Percentiles rank a stretch among this genome's conserved stretches.
These are phyloP conservation scores for Venusia cambrica DNA, from an alignment of 2,888 invertebrate genomes.

Conservation along the genomic window DNA sequence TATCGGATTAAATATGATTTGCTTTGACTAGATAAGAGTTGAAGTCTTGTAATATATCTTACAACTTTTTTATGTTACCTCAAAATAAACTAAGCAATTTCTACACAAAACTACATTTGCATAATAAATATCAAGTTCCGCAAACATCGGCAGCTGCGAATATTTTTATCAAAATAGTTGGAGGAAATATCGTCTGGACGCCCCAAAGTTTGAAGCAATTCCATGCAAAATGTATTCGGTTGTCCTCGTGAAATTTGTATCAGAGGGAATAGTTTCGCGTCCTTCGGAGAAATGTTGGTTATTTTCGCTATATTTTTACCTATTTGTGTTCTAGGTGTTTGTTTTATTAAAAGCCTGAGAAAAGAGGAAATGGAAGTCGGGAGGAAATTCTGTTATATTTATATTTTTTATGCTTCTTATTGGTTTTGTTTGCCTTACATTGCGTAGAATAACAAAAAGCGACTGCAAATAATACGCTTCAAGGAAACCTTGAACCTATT, in stretches of 20 bases:
- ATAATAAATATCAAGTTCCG: constrained; percentile 13
- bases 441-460: too few species aligned
- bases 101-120: constrained; percentile 7
- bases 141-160: constrained; percentile 32
- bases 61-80: too few species aligned
- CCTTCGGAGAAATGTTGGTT: constrained; percentile 44
- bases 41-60: too few species aligned
- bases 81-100: too few species aligned
- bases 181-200: constrained; percentile 44
- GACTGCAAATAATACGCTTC: too few species aligned
- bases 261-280: constrained; percentile 50
- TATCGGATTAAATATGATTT: too few species aligned
- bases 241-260: constrained; percentile 58
- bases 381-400: too few species aligned
- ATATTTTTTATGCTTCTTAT: too few species aligned
- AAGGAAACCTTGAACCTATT: too few species aligned
- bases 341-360: constrained; percentile 30
- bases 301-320: constrained; percentile 46
- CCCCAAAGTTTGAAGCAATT: constrained; percentile 42
- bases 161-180: constrained; percentile 47
- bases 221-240: constrained; percentile 74
- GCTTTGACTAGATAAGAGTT: too few species aligned
- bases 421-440: too few species aligned
- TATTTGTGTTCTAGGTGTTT: constrained; percentile 28
- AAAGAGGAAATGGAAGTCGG: constrained; percentile 24